Base-by-base conservation (phyloP, 1,140 invertebrate species). In the Aphidius gifuensis region DNA sequence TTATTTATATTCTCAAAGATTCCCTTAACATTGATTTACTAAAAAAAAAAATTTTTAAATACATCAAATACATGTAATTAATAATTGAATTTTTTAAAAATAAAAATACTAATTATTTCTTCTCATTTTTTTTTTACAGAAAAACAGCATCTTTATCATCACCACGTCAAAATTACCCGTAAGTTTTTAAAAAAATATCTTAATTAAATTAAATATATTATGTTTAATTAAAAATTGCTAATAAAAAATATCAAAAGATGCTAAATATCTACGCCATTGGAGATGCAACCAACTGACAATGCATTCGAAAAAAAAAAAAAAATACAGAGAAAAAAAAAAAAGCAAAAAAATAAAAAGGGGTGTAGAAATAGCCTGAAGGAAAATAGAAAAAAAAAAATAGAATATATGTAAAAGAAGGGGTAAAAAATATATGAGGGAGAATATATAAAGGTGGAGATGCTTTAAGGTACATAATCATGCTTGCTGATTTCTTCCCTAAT, bases 401-500 rank as follows among this genome's bases (percentile, higher is more conserved):
- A 54, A 61, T 16, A 32, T n/a, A 16, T 50, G 60, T 21, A 43
- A 51, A 43, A 48, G 49, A 16, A 59, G 66, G 61, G 46, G 58
- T 43, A 16, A 51, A 11, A 42, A n/a, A 51, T 47, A 43, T 46
- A 55, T 61, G 54, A 56, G 50, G 40, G 53, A 49, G 49, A 54
- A 63, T 54, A 63, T 54, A 61, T 61, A 51, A 38, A 61, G 56
- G 57, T 48, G 56, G 66, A 65, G 68, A 66, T 58, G 73, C 59
- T 60, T 73, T 79, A 78, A 79, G 77, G 77, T 80, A 79, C 74
- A 80, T 80, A 80, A 81, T 80, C 75, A 79, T 75, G 76, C 76
- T 80, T 76, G 78, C 76, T 80, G 77, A 78, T 77, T 81, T 71
- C 76, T 80, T 79, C 74, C 76, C 77, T 80, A 80, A 80, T 80